Base-by-base conservation (phyloP, 2,888 invertebrate genomes). In the Leptopilina myrica region DNA sequence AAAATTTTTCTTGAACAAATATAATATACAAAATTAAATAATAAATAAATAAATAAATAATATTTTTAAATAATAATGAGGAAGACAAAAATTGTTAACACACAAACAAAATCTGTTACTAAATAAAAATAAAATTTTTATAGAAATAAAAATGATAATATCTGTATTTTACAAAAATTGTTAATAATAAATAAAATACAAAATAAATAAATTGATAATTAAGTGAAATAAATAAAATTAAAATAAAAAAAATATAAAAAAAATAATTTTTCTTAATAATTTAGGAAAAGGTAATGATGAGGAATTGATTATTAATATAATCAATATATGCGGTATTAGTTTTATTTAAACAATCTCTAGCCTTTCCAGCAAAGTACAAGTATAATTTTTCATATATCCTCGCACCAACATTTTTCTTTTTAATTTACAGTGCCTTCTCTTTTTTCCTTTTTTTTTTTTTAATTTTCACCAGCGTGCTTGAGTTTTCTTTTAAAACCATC, bases 291-390 rank as follows among this genome's bases (percentile, higher is more conserved):
- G 53, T 20, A 62, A 26, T 59, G 53, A 56, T 40, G 26, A 46
- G 14, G 62, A 76, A 43, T 20, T 43, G 49, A 49, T 49, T 12
- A 49, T 49, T 49, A 40, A 40, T 65, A 53, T 49, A 12, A 14
- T 65, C 26, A 77, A 66, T 65, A 26, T 64, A 84, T 87, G 85
- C 81, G 86, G 87, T 88, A 89, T 88, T 85, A 87, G 85, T 86
- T 85, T 89, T 89, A 89, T 89, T 89, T 84, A 88, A 89, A 89
- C 89, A 89, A 87, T 88, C 83, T 87, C 85, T 88, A 86, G 83
- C 83, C 85, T 84, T 84, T 80, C 86, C 85, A 84, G 86, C 82
- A 87, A 87, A 89, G 85, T 89, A 89, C 89, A 89, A 86, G 85
- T 85, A 83, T 83, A 79, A 81, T 86, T 83, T 83, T 80, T 82